Evolutionary conservation across 2,888 invertebrate genomes (phyloP).

Genomic region (Heliothis peltigera): DNA sequence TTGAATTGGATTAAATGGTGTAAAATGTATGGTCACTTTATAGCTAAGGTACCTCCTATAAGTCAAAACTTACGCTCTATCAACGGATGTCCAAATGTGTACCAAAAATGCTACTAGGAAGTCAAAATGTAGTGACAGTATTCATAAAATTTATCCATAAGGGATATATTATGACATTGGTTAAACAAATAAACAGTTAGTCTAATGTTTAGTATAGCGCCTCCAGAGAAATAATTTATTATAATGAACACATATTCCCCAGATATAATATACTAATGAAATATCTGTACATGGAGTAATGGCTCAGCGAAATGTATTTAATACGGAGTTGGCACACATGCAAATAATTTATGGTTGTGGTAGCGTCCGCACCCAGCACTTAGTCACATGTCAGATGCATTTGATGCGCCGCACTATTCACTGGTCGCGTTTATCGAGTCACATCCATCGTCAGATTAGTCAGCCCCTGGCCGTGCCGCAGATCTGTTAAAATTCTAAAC

Average conservation of each 20-base stretch:
- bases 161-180: constrained; percentile 8
- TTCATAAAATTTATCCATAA: neutral
- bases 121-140: no score
- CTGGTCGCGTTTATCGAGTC: constrained; percentile 68
- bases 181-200: constrained; percentile 20
- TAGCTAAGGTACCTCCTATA: neutral
- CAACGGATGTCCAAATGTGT: no score
- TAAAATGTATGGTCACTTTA: neutral
- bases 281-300: constrained; percentile 45
- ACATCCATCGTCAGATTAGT: constrained; percentile 79
- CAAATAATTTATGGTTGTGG: constrained; percentile 75
- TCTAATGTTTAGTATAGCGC: constrained; percentile 16
- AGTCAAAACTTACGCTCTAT: neutral
- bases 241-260: constrained; percentile 39
- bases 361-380: constrained; percentile 80
- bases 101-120: no score
- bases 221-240: constrained; percentile 29
- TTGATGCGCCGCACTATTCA: constrained; percentile 76
- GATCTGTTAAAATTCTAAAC: constrained; percentile 52
- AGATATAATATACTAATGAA: constrained; percentile 40
- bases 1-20: neutral
- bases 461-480: constrained; percentile 54
- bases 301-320: constrained; percentile 59
- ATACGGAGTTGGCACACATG: constrained; percentile 64
- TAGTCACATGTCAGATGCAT: constrained; percentile 80